These are phyloP conservation scores for Conus canariensis DNA, from an alignment of 2,888 invertebrate genomes.

Conservation along the genomic window DNA sequence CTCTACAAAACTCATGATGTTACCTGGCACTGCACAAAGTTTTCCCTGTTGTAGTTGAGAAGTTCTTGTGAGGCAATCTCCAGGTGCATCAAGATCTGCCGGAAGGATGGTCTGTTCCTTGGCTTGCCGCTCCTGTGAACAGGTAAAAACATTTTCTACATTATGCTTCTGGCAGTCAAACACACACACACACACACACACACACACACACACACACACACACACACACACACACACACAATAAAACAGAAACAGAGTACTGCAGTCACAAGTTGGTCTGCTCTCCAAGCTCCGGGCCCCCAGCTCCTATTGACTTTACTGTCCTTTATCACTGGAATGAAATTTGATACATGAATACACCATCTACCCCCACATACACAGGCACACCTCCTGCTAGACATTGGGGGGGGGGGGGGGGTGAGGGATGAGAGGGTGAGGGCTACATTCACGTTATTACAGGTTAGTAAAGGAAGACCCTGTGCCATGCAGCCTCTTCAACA, in stretches of 20 bases:
- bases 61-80: slow-evolving; percentile 93
- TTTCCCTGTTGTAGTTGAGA: slow-evolving; percentile 83
- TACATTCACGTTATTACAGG: neutral
- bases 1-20: too few species aligned
- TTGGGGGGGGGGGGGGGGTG: too few species aligned
- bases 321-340: too few species aligned
- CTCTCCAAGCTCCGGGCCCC: too few species aligned
- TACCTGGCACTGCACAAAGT: slow-evolving; percentile 83
- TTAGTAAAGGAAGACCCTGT: neutral
- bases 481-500: too few species aligned
- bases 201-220: neutral
- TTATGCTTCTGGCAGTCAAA: neutral
- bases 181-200: neutral
- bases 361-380: neutral
- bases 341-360: too few species aligned
- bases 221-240: neutral
- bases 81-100: slow-evolving; percentile 93
- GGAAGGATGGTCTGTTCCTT: slow-evolving; percentile 92
- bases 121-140: slow-evolving; percentile 86
- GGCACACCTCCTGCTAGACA: too few species aligned
- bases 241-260: neutral
- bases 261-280: too few species aligned
- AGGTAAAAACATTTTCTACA: neutral
- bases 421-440: too few species aligned
- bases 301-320: too few species aligned